Evolutionary conservation across 2,888 invertebrate genomes (phyloP), one percentile per base, ranked within the genome.

Genomic region (Dynastes hyllus): DNA sequence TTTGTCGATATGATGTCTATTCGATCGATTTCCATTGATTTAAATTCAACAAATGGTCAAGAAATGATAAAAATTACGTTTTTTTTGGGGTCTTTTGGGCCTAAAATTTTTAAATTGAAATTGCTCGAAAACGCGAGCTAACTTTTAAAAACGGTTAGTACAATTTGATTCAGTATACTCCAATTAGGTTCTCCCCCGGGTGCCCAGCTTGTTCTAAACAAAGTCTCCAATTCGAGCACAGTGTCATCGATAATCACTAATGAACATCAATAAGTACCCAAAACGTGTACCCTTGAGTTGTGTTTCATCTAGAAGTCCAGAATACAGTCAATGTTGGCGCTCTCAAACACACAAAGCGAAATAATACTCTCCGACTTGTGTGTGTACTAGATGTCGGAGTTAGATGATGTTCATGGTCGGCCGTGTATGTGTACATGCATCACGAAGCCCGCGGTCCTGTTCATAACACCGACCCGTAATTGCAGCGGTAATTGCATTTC

Each of bases 401-500:
- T 16, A 50, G 69, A 50, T 22, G 22, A 11, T 51, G 69, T 50
- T 27, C 69, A 51, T 11, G 69, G 16, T 55, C 55, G 55, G 2
- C 16, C 5, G 66, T 32, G 77, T 11, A 45, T 29, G 78, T 77
- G 61, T 51, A 63, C 80, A 81, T 83, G 83, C 81, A 81, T 80
- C 83, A 81, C 77, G 73, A 81, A 78, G 80, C 80, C 80, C 80
- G 71, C 67, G 67, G 70, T 78, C 81, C 82, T 83, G 84, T 83
- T 85, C 83, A 83, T 83, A 84, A 83, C 84, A 82, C 81, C 81
- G 81, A 83, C 80, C 80, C 82, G 83, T 84, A 84, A 85, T 85
- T 85, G 84, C 84, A 82, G 81, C 84, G 83, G 84, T 85, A 85
- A 85, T 85, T 85, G 83, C 85, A 84, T 85, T 85, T 83, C 83